Percentiles rank a stretch among this genome's conserved stretches.
Evolutionary conservation across 2,113 vertebrate species (phyloP).

Genomic region (Oryzias woworae): DNA sequence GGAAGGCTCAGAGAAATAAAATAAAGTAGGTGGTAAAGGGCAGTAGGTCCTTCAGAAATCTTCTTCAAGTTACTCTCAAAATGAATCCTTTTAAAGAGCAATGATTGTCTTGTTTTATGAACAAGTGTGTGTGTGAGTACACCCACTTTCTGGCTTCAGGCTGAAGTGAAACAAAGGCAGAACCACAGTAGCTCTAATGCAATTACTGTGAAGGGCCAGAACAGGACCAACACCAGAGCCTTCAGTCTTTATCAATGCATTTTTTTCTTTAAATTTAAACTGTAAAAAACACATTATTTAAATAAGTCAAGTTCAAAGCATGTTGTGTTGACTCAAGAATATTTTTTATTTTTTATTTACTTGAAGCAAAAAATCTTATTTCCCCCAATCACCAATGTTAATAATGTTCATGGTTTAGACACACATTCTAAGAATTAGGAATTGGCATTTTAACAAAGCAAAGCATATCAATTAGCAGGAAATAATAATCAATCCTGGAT

Average conservation of each 20-base stretch:
- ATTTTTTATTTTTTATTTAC: too few species aligned
- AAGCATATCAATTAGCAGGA: too few species aligned
- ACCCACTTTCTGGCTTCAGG: slow-evolving; percentile 71
- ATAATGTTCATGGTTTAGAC: too few species aligned
- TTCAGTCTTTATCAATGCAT: slow-evolving; percentile 22
- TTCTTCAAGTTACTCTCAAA: slow-evolving; percentile 52
- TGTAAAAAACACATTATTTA: not conserved
- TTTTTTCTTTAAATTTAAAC: slow-evolving; percentile 3
- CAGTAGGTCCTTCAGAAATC: slow-evolving; percentile 34
- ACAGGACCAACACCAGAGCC: slow-evolving; percentile 40
- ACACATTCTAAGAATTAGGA: too few species aligned
- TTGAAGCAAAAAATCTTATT: too few species aligned
- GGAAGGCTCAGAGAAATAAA: slow-evolving; percentile 24
- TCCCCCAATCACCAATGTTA: too few species aligned
- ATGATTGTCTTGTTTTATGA: slow-evolving; percentile 24
- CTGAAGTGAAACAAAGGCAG: slow-evolving; percentile 82
- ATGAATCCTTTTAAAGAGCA: slow-evolving; percentile 38
- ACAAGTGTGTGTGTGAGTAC: slow-evolving; percentile 15
- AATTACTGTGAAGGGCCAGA: slow-evolving; percentile 59
- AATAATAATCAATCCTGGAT: too few species aligned
- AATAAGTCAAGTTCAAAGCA: not conserved
- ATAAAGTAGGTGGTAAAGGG: slow-evolving; percentile 29
- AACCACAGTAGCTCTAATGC: slow-evolving; percentile 77
- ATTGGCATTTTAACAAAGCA: too few species aligned
- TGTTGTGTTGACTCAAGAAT: not conserved